Evolutionary conservation across 2,888 invertebrate species (phyloP).

Genomic region (Platerodrilus igneus): DNA sequence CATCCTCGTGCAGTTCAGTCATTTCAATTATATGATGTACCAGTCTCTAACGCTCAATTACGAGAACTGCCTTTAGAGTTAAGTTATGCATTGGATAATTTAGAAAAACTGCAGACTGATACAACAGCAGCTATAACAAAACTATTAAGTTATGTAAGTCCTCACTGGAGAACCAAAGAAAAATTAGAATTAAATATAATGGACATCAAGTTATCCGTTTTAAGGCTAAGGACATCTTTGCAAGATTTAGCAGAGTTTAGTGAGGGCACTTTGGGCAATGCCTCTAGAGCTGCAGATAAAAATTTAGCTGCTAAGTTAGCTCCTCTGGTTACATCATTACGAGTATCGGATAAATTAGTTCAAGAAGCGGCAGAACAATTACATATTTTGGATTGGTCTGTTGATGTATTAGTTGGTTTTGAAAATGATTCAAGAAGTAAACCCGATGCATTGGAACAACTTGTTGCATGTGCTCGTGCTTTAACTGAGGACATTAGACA

Average conservation of each 20-base stretch:
- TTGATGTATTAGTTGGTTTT: conserved; percentile 20
- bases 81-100: conserved; percentile 68
- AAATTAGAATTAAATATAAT: conserved; percentile 73
- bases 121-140: conserved; percentile 77
- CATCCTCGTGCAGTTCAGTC: conserved; percentile 42
- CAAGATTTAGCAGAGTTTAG: conserved; percentile 87
- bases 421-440: conserved; percentile 52
- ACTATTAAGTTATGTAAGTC: conserved; percentile 70
- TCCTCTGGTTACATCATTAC: conserved; percentile 73
- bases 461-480: conserved; percentile 81
- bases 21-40: conserved; percentile 54
- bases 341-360: conserved; percentile 74
- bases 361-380: conserved; percentile 71
- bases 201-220: conserved; percentile 78
- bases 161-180: conserved; percentile 77
- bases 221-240: conserved; percentile 71
- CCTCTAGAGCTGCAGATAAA: conserved; percentile 76
- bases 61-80: conserved; percentile 70
- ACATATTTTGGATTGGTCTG: conserved; percentile 74
- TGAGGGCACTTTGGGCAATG: conserved; percentile 83
- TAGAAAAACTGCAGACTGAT: conserved; percentile 72
- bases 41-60: conserved; percentile 45
- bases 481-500: conserved; percentile 86
- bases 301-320: conserved; percentile 65
- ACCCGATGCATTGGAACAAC: conserved; percentile 82